Conservation (phyloP, 2,888 invertebrate genomes). For the Seira sanloemensis region DNA sequence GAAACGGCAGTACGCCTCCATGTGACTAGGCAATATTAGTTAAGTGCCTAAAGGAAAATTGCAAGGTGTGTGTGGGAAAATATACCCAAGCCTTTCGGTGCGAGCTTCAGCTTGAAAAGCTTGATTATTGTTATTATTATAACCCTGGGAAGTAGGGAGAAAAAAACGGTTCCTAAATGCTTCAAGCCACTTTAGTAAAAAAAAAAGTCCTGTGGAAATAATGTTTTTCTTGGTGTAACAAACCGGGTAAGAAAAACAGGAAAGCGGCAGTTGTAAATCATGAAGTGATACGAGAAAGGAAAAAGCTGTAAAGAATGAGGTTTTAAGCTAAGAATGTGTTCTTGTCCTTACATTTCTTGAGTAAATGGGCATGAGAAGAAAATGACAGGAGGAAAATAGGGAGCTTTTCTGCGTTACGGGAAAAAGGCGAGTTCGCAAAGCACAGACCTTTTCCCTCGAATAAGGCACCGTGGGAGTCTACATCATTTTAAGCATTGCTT, state of each 20-base stretch:
- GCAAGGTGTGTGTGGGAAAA: not conserved
- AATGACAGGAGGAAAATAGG: not conserved
- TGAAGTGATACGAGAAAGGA: slow-evolving; percentile 34
- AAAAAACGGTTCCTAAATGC: not conserved
- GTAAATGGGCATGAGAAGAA: not conserved
- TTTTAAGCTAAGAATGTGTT: slow-evolving; percentile 6
- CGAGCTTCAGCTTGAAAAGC: not conserved
- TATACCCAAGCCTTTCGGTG: not conserved
- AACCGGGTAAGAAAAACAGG: slow-evolving; percentile 7
- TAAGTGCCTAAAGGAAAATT: not conserved
- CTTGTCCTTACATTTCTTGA: slow-evolving; percentile 4
- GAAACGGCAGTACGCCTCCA: not conserved
- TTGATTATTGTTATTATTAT: not conserved
- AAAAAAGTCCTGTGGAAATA: not conserved
- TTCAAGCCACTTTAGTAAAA: not conserved
- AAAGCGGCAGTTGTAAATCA: slow-evolving; percentile 53
- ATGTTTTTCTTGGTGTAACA: not conserved
- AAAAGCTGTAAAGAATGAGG: slow-evolving; percentile 1
- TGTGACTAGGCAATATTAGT: not conserved
- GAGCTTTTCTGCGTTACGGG: no score
- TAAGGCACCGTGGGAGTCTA: no score
- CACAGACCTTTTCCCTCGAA: no score
- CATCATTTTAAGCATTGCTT: no score
- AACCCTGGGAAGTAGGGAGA: not conserved
- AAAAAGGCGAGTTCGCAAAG: no score